phyloP scores from a whole-genome alignment of 2,113 vertebrate genomes.

The Genyomyrus donnyi region DNA sequence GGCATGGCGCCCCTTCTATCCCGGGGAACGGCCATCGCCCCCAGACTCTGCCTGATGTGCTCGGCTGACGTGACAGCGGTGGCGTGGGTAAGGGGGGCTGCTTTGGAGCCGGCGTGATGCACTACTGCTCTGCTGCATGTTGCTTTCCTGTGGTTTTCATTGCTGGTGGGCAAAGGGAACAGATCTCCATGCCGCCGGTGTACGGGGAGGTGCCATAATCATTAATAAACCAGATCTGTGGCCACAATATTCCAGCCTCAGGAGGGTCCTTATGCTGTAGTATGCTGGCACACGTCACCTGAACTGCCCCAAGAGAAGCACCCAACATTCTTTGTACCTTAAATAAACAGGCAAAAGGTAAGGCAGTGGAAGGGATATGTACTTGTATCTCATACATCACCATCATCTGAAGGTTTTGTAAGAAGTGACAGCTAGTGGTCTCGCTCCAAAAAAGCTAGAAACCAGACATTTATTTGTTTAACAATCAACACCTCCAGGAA shows the following conservation, averaged over 20 bases:
- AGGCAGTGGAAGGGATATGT: neutral
- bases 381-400: neutral
- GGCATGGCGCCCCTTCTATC: neutral
- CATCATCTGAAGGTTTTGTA: neutral
- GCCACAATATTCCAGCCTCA: neutral
- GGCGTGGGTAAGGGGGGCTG: neutral
- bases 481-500: neutral
- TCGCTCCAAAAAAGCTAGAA: neutral
- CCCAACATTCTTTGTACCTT: neutral
- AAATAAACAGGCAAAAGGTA: neutral
- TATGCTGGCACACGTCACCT: neutral
- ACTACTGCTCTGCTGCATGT: neutral
- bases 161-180: neutral
- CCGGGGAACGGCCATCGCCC: neutral
- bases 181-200: neutral
- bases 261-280: neutral
- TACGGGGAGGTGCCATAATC: neutral
- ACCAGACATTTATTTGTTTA: neutral
- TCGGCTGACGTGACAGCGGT: neutral
- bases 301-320: neutral
- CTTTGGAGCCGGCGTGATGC: neutral
- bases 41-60: neutral
- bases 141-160: neutral
- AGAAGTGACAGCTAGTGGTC: neutral
- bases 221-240: neutral